Evolutionary conservation across 2,888 invertebrate species (phyloP).

Genomic region (Polymixis flavicincta): DNA sequence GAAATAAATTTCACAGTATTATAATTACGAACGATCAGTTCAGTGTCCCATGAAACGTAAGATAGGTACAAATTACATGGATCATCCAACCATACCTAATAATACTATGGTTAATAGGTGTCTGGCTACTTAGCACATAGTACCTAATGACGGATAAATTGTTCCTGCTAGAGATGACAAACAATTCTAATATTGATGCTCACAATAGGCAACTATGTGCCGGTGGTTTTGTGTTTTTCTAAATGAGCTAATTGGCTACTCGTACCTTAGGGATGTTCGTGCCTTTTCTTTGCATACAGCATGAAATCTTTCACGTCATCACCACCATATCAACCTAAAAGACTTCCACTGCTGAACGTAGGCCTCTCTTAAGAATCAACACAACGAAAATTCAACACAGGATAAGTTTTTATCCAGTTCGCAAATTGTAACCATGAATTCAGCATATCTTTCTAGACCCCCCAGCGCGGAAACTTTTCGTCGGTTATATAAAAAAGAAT

Average conservation of each 20-base stretch:
- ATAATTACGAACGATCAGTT: conserved; percentile 42
- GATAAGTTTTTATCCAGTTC: no score
- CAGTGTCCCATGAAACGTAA: conserved; percentile 69
- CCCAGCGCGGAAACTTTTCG: no score
- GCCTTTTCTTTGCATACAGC: neutral
- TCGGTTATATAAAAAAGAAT: no score
- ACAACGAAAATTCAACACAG: no score
- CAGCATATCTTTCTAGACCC: no score
- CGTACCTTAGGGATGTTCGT: neutral
- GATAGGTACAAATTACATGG: conserved; percentile 70
- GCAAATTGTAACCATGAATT: no score
- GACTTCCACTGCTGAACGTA: neutral
- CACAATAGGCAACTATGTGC: conserved; percentile 1
- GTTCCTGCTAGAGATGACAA: conserved; percentile 43
- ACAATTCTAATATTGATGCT: conserved; percentile 31
- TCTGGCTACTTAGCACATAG: conserved; percentile 49
- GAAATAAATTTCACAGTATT: conserved; percentile 55
- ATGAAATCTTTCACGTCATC: neutral
- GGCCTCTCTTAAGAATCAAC: neutral
- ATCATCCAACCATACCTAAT: conserved; percentile 77
- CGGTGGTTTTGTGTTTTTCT: neutral
- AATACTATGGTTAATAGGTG: conserved; percentile 52
- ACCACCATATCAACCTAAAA: no score
- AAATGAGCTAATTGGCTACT: neutral
- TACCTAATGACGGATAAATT: conserved; percentile 52